Evolutionary conservation across 2,888 invertebrate genomes (phyloP), one percentile per base, ranked within the genome.

Genomic region (Leucozona laternaria): DNA sequence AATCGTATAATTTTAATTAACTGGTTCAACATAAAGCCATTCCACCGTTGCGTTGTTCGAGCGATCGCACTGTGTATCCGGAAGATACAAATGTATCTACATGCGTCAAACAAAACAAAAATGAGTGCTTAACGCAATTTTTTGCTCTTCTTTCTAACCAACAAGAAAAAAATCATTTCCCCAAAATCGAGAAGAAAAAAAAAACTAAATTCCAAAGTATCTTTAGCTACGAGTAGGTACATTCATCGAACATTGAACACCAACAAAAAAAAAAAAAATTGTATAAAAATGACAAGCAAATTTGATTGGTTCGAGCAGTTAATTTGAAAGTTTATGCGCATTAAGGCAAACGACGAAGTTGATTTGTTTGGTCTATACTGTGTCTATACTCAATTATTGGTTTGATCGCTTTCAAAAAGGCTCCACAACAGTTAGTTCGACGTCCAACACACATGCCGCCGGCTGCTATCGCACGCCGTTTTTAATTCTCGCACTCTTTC

Each of bases 241-340:
- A 31, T 66, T 17, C 34, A 45, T 43, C 11, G 34, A 40, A 43
- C 37, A 22, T 17, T n/a, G n/a, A n/a, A 7, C 2, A 28, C 6
- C 6, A 28, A 4, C 4, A 13, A 64, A 48, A 71, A 17, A 72
- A 1, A 64, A 48, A 40, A 43, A 13, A 57, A 76, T 17, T 62
- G 43, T 43, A 72, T 64, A 77, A 55, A 72, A 80, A 81, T 78
- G 85, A 86, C 85, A 86, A 73, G 53, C 86, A 10, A 78, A 78
- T 86, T 86, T 86, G 86, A 86, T 86, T 86, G 81, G 86, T 75
- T 82, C 86, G 60, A 53, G 58, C 73, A 78, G 86, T 86, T 84
- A 86, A 78, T 71, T 82, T 62, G 40, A 53, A 55, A 85, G 82
- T 82, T 86, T 82, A 86, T 86, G 86, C 86, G 86, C 86, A 77